Base-by-base conservation (phyloP, 2,888 invertebrate genomes). In the Drosophila eohydei region DNA sequence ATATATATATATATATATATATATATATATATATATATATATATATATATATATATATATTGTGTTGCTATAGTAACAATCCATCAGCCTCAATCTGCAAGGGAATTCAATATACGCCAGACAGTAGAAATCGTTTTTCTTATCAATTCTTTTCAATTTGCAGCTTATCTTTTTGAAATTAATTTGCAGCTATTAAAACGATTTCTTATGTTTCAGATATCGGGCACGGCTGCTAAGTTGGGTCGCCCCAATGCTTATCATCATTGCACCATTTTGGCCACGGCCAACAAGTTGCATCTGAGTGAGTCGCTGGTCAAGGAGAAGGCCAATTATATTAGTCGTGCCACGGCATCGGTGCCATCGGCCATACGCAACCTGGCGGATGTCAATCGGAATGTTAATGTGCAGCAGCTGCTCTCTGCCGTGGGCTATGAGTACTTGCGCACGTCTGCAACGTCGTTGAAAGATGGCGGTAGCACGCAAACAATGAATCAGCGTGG, bases 211-310 rank as follows among this genome's bases (percentile, higher is more conserved):
- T 48, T 65, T 43, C 91, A 98, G 98, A 95, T 99, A 84, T 99
- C 99, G 85, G 99, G 98, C 81, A 98, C 98, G 56, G 98, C 99
- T 55, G 96, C 98, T 1, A 98, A 98, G 93, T 94, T 99, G 67
- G 97, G 97, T 68, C 95, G 96, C 78, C 95, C 96, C 11, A 96
- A 96, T 90, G 97, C 97, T n/a, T 99, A 99, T 94, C 99, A 99
- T 92, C 99, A 99, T 93, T 98, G 98, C 93, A 99, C 99, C 4
- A 94, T 99, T 80, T 94, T 99, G 92, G 96, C 98, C 72, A 95
- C 97, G 90, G 96, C 96, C 74, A 96, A 98, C 92, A 96, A 97
- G 93, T 92, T 94, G 77, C 94, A 95, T 92, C 94, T 97, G 91
- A 95, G 95, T 83, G 94, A 95, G 83, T 95, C 96, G 65, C 94